Percentiles rank a stretch among this genome's conserved stretches.
These are phyloP conservation scores for Calameuta idolon DNA, from an alignment of 2,888 invertebrate genomes.

Conservation along the genomic window DNA sequence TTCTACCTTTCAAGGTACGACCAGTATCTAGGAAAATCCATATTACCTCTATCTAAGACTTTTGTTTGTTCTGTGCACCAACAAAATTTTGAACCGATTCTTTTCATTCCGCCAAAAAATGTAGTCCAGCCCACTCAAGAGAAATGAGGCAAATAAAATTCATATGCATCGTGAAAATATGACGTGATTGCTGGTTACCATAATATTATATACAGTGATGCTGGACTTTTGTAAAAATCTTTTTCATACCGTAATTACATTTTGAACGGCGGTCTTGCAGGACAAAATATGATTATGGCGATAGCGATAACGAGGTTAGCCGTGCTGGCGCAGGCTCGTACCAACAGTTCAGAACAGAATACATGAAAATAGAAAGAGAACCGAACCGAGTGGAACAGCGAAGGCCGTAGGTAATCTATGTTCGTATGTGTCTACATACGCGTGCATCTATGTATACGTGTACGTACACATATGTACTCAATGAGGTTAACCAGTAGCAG, in stretches of 20 bases:
- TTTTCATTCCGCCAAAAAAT: not conserved
- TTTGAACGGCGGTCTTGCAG: conserved; percentile 44
- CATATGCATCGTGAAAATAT: not conserved
- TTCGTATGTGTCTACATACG: not conserved
- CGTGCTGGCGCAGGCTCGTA: conserved; percentile 40
- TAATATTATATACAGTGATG: not conserved
- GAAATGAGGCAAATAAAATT: not conserved
- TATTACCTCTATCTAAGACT: not conserved
- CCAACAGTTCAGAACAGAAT: not conserved
- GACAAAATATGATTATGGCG: conserved; percentile 56
- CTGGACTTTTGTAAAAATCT: not conserved
- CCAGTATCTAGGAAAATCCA: not conserved
- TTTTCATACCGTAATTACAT: conserved; percentile 41
- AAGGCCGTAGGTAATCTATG: not conserved
- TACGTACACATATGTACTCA: not conserved
- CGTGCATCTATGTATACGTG: not conserved
- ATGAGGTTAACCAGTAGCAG: not conserved
- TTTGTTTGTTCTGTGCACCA: not conserved
- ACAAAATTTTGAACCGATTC: not conserved
- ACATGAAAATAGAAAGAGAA: not conserved
- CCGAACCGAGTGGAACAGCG: not conserved
- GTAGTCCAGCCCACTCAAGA: not conserved
- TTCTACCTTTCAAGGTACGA: not conserved
- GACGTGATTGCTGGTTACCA: not conserved
- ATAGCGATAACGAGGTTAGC: conserved; percentile 54